phyloP scores from a whole-genome alignment of 2,888 invertebrate species.

The Eutolmus rufibarbis region DNA sequence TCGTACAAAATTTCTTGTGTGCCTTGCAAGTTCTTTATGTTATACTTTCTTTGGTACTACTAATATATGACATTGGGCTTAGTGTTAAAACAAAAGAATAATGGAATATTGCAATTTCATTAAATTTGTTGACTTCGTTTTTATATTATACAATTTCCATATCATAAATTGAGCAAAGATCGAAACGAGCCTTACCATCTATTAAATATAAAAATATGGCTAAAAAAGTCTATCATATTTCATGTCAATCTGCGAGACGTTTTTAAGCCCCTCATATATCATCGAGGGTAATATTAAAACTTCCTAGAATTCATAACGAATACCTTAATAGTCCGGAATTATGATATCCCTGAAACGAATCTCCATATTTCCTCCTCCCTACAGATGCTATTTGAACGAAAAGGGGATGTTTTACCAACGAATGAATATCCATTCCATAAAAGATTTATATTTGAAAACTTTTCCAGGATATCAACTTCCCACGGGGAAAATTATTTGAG shows the following conservation, averaged over 20 bases:
- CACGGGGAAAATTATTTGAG: background rate
- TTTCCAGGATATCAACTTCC: background rate
- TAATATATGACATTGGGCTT: too few species aligned
- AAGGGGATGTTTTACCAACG: background rate
- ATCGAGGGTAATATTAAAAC: background rate
- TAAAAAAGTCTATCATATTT: background rate
- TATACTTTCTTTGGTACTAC: too few species aligned
- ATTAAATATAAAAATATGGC: background rate
- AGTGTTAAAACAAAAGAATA: too few species aligned
- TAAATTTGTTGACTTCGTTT: too few species aligned
- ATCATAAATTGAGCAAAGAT: too few species aligned
- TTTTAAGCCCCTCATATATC: background rate
- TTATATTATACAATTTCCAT: too few species aligned
- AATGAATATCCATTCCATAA: background rate
- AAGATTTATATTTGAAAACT: background rate
- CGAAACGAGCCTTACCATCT: background rate
- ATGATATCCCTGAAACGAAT: background rate
- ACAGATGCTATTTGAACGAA: background rate
- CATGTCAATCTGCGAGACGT: background rate
- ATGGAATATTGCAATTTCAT: too few species aligned
- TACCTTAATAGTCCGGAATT: background rate
- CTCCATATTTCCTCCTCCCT: background rate
- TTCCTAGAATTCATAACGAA: background rate
- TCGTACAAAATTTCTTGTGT: too few species aligned
- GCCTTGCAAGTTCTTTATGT: too few species aligned